Evolutionary conservation across 2,888 invertebrate species (phyloP).

Genomic region (Augiades crinisus): DNA sequence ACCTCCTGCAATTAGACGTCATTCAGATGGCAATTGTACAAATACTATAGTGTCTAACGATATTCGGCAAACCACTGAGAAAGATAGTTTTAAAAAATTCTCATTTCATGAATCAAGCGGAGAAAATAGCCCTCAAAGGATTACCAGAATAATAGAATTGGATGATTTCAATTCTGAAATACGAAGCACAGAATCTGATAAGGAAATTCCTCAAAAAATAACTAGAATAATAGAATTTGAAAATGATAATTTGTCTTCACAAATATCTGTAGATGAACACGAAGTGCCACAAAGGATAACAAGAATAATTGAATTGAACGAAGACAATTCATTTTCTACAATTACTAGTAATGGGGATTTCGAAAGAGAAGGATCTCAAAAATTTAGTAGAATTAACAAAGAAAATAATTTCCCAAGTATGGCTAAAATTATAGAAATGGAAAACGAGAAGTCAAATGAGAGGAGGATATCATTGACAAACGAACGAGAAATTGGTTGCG

Average conservation of each 20-base stretch:
- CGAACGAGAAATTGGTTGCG: slow-evolving; percentile 74
- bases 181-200: slow-evolving; percentile 49
- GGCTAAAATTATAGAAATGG: slow-evolving; percentile 77
- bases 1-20: slow-evolving; percentile 52
- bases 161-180: slow-evolving; percentile 55
- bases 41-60: slow-evolving; percentile 55
- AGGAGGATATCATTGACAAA: slow-evolving; percentile 72
- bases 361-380: slow-evolving; percentile 58
- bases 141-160: slow-evolving; percentile 73
- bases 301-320: slow-evolving; percentile 67
- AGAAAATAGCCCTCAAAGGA: slow-evolving; percentile 63
- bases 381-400: slow-evolving; percentile 66
- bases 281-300: slow-evolving; percentile 66
- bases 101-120: slow-evolving; percentile 39
- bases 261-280: slow-evolving; percentile 50
- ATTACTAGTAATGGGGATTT: slow-evolving; percentile 54
- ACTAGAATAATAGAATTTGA: slow-evolving; percentile 73
- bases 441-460: slow-evolving; percentile 76
- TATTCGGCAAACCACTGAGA: slow-evolving; percentile 41
- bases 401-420: slow-evolving; percentile 70
- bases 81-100: slow-evolving; percentile 45
- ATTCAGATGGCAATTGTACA: slow-evolving; percentile 52
- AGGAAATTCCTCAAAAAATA: slow-evolving; percentile 65
- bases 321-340: slow-evolving; percentile 64
- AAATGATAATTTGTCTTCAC: slow-evolving; percentile 53